Evolutionary conservation across 2,113 vertebrate species (phyloP).

Genomic region (Tragelaphus imberbis): DNA sequence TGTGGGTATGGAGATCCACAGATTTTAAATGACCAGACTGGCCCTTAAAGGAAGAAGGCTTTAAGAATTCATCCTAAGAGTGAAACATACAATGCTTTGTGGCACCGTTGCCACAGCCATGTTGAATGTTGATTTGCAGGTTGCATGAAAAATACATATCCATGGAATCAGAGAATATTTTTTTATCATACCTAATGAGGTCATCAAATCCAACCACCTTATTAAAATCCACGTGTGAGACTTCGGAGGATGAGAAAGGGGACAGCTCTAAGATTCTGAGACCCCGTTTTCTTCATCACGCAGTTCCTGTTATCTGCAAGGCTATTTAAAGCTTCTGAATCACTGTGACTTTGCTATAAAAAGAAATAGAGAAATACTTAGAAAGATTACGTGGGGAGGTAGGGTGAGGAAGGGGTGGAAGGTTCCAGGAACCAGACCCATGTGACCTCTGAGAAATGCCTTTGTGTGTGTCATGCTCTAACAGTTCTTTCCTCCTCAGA

Average conservation of each 20-base stretch:
- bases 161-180: background rate
- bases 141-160: background rate
- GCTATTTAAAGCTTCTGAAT: background rate
- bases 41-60: background rate
- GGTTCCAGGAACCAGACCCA: background rate
- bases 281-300: background rate
- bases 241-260: background rate
- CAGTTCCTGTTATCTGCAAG: background rate
- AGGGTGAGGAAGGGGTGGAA: rapidly evolving
- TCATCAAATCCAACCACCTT: background rate
- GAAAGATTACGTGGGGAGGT: background rate
- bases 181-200: background rate
- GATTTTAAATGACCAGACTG: background rate
- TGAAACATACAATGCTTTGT: background rate
- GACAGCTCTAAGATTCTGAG: background rate
- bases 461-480: rapidly evolving
- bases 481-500: slow-evolving; percentile 55
- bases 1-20: background rate
- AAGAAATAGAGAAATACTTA: background rate
- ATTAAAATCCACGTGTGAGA: background rate
- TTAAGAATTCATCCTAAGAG: background rate
- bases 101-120: background rate
- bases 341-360: background rate
- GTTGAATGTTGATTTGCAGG: background rate
- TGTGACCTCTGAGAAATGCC: background rate